Conservation (phyloP, 2,797 vertebrate genomes). For the Dromococcyx pavoninus region DNA sequence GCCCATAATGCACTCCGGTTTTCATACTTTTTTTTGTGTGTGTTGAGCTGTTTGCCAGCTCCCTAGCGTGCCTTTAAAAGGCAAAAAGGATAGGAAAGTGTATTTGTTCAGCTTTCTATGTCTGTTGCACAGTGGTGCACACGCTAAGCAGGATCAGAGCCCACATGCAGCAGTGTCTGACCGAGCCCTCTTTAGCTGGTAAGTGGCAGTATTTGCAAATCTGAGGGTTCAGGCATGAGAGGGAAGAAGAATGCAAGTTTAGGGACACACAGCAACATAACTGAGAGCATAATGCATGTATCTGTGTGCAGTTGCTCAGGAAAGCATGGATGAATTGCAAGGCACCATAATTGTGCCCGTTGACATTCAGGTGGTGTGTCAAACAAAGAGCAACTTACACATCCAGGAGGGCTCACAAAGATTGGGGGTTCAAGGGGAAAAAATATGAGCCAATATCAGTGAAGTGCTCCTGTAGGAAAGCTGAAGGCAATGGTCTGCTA, state of each 20-base stretch:
- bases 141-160: neutral
- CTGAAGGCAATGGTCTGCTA: neutral
- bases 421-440: neutral
- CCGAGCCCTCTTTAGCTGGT: neutral
- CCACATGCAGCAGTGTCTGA: neutral
- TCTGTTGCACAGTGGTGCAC: neutral
- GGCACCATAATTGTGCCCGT: neutral
- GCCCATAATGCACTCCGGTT: neutral
- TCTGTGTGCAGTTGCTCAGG: neutral
- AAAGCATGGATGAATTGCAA: neutral
- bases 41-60: neutral
- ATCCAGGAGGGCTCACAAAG: neutral
- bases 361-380: neutral
- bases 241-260: neutral
- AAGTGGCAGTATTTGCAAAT: conserved; percentile 24
- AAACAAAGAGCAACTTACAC: neutral
- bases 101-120: neutral
- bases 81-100: neutral
- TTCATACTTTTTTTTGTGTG: neutral
- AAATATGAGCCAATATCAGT: neutral
- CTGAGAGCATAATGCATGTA: neutral
- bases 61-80: neutral
- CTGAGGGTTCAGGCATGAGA: neutral
- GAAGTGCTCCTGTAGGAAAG: neutral
- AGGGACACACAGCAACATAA: neutral